Evolutionary conservation across 2,797 vertebrate species (phyloP).

Genomic region (Falco columbarius): DNA sequence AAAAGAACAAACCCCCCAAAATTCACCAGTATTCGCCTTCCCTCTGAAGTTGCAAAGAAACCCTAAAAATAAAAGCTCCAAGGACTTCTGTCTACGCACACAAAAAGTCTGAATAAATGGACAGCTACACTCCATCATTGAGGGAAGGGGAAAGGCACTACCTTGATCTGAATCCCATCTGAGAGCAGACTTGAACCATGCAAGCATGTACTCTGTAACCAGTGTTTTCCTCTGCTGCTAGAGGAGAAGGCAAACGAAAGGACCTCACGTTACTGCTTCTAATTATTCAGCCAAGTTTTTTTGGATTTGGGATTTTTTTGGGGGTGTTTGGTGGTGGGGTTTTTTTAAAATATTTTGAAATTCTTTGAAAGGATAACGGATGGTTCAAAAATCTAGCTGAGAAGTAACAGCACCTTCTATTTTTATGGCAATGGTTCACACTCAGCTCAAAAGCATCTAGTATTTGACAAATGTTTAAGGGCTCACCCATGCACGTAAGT

Average conservation of each 20-base stretch:
- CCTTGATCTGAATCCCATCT: background rate
- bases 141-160: background rate
- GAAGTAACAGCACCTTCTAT: background rate
- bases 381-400: background rate
- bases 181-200: background rate
- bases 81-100: background rate
- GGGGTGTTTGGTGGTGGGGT: no score
- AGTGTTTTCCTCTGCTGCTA: background rate
- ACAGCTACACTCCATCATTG: background rate
- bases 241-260: background rate
- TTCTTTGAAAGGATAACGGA: background rate
- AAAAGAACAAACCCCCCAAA: background rate
- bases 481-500: fast-evolving
- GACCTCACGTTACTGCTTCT: background rate
- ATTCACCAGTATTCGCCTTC: background rate
- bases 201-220: fast-evolving
- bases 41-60: background rate
- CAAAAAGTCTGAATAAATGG: background rate
- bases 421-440: background rate
- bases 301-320: no score
- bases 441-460: background rate
- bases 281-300: background rate
- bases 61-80: background rate
- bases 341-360: background rate
- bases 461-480: background rate